A percentile compares a stretch with the other conserved stretches of the same genome.
These are phyloP conservation scores for Sinhomidia bicolor DNA, from an alignment of 2,888 invertebrate genomes.

Conservation along the genomic window DNA sequence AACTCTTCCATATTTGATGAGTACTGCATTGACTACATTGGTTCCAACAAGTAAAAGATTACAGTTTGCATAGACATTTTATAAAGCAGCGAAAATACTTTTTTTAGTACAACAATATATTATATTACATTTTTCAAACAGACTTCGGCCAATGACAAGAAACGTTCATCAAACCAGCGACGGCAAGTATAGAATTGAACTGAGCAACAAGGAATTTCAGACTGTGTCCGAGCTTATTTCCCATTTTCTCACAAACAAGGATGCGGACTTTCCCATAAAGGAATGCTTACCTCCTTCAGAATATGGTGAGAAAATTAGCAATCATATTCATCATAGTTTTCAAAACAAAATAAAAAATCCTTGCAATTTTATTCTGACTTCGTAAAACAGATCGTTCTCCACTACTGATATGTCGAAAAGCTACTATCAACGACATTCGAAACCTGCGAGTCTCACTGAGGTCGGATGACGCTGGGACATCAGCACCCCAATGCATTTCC, in stretches of 20 bases:
- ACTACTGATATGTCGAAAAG: conserved; percentile 85
- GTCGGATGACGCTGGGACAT: conserved; percentile 81
- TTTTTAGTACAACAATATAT: too few relatives aligned
- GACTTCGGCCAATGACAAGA: conserved; percentile 75
- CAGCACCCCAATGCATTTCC: conserved; percentile 86
- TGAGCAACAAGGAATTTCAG: conserved; percentile 63
- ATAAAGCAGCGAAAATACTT: too few relatives aligned
- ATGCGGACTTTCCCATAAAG: conserved; percentile 85
- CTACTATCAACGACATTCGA: conserved; percentile 60
- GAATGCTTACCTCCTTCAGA: conserved; percentile 93
- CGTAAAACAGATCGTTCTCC: conserved; percentile 87
- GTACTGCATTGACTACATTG: conserved; percentile 91
- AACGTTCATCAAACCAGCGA: conserved; percentile 60
- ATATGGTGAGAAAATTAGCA: conserved; percentile 85
- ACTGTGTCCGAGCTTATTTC: conserved; percentile 85
- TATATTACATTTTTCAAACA: too few relatives aligned
- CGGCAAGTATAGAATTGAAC: conserved; percentile 73
- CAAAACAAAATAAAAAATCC: too few relatives aligned
- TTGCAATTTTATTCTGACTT: not conserved
- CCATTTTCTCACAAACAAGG: conserved; percentile 83
- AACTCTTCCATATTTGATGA: conserved; percentile 90
- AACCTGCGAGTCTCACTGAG: conserved; percentile 82
- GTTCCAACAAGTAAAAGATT: conserved; percentile 86
- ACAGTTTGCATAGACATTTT: not conserved
- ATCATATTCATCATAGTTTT: not conserved